A percentile compares a stretch with the other conserved stretches of the same genome.
Evolutionary conservation across 2,797 vertebrate species (phyloP).

Genomic region (Emydoidea blandingii): DNA sequence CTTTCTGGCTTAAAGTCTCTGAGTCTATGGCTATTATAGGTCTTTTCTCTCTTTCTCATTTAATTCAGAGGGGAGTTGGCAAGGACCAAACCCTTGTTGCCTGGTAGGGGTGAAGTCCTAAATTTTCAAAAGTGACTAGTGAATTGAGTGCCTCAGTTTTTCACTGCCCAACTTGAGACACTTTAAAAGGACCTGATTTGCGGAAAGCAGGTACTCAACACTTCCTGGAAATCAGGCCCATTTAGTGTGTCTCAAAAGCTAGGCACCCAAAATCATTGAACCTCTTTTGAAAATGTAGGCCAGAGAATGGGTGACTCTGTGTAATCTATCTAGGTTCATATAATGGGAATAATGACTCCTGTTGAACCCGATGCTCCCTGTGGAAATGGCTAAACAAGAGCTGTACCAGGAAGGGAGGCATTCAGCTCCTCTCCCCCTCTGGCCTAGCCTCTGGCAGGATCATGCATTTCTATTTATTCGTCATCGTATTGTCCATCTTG

Average conservation of each 20-base stretch:
- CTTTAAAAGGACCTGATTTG: neutral
- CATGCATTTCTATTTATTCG: slow-evolving; percentile 19
- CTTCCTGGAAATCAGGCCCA: slow-evolving; percentile 1
- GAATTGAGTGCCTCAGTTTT: neutral
- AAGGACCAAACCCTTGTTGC: accelerated
- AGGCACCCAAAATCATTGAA: neutral
- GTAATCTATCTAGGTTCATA: neutral
- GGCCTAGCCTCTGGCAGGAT: neutral
- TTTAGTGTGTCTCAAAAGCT: neutral
- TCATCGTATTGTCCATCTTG: slow-evolving; percentile 5
- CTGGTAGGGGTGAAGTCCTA: neutral
- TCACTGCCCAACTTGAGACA: neutral
- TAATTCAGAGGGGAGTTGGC: neutral
- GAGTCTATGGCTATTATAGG: neutral
- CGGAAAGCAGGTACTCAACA: neutral
- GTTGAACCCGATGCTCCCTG: neutral
- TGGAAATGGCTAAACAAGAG: neutral
- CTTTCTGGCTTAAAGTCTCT: neutral
- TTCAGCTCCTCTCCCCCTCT: slow-evolving; percentile 4
- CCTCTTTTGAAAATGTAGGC: neutral
- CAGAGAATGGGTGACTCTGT: neutral
- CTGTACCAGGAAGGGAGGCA: neutral
- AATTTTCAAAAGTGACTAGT: neutral
- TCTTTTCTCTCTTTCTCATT: neutral
- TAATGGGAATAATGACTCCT: neutral